A percentile compares a stretch with the other conserved stretches of the same genome.
These are phyloP conservation scores for Cyphomyrus plagiostoma DNA, from an alignment of 2,113 vertebrate species.

Conservation along the genomic window DNA sequence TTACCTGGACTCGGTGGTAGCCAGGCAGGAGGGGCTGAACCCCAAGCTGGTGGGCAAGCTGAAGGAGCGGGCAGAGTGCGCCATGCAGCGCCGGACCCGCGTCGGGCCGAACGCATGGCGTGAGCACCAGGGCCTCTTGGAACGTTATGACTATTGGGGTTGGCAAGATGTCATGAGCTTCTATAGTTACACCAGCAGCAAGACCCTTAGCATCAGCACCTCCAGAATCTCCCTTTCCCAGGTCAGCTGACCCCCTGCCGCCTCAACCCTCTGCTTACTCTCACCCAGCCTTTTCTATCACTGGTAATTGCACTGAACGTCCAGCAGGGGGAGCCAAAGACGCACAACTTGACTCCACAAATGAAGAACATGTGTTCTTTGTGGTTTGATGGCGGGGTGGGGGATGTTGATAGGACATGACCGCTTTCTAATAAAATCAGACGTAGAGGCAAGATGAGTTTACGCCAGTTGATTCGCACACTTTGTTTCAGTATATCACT, in stretches of 20 bases:
- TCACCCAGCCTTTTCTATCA: background rate
- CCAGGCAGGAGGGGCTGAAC: constrained; percentile 84
- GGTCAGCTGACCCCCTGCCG: constrained; percentile 36
- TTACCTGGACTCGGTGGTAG: constrained; percentile 88
- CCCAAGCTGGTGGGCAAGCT: constrained; percentile 83
- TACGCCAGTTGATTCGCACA: background rate
- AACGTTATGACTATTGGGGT: constrained; percentile 81
- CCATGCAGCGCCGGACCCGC: constrained; percentile 78
- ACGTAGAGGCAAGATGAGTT: background rate
- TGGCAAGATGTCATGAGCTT: constrained; percentile 82
- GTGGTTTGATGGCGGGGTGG: background rate
- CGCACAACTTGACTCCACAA: background rate
- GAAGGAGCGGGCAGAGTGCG: constrained; percentile 83
- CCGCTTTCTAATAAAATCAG: background rate
- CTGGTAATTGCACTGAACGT: background rate
- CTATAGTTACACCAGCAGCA: constrained; percentile 81
- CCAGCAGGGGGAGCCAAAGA: background rate
- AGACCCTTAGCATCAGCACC: constrained; percentile 75
- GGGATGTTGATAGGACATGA: background rate
- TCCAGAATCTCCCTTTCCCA: constrained; percentile 90
- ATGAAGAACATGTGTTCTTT: background rate
- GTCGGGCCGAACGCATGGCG: constrained; percentile 85
- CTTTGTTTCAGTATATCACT: too few species aligned
- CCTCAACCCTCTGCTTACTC: background rate
- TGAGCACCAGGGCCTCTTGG: constrained; percentile 86